Evolutionary conservation across 2,797 vertebrate genomes (phyloP).

Genomic region (Threskiornis aethiopicus): DNA sequence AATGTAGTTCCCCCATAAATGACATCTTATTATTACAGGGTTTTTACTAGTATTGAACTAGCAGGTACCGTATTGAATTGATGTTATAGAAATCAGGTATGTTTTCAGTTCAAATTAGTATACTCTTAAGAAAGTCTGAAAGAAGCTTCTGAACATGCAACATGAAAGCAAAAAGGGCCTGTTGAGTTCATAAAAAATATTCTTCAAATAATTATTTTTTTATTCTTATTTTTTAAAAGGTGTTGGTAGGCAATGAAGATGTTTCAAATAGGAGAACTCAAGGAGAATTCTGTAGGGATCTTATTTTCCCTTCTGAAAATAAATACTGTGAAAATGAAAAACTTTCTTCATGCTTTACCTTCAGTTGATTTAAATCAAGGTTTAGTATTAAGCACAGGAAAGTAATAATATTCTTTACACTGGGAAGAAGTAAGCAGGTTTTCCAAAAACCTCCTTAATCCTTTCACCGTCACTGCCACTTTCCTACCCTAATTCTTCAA

Average conservation of each 20-base stretch:
- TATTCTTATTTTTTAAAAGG: background rate
- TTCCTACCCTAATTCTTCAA: background rate
- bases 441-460: background rate
- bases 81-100: background rate
- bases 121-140: background rate
- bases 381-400: background rate
- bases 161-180: background rate
- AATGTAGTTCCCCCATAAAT: background rate
- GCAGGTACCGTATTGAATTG: background rate
- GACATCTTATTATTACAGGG: background rate
- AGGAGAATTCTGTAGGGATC: background rate
- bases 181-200: background rate
- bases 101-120: constrained; percentile 21
- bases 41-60: background rate
- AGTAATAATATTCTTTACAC: background rate
- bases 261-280: background rate
- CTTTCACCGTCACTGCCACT: background rate
- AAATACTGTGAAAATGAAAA: background rate
- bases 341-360: background rate
- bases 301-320: background rate
- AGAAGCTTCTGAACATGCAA: background rate
- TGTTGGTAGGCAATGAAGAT: background rate
- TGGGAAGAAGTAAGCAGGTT: background rate
- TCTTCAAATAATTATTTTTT: background rate
- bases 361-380: background rate